A percentile compares a stretch with the other conserved stretches of the same genome.
Evolutionary conservation across 2,113 vertebrate genomes (phyloP).

Genomic region (Nerophis lumbriciformis): DNA sequence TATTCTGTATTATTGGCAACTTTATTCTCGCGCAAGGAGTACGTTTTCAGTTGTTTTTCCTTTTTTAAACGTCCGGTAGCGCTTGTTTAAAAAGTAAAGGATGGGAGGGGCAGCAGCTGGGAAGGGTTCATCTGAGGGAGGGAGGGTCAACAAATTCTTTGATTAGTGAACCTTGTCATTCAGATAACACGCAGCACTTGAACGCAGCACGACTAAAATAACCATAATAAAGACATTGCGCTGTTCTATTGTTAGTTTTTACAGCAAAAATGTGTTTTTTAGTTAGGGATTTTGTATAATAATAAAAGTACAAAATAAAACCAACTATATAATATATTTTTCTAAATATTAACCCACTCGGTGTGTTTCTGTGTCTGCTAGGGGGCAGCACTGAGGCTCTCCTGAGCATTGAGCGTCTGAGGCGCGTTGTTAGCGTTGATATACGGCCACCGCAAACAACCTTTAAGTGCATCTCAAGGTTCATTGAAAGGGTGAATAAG

Average conservation of each 20-base stretch:
- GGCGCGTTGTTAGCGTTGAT: constrained; percentile 42
- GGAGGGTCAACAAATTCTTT: constrained; percentile 66
- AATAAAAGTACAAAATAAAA: no score
- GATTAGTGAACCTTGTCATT: constrained; percentile 71
- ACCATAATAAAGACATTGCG: no score
- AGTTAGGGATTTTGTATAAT: no score
- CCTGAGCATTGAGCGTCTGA: constrained; percentile 1
- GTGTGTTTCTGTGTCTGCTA: constrained; percentile 24
- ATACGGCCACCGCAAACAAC: constrained; percentile 48
- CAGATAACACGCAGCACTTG: constrained; percentile 35
- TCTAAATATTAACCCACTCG: no score
- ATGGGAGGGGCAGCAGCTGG: constrained; percentile 22
- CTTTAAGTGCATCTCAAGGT: constrained; percentile 59
- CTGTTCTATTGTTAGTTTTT: no score
- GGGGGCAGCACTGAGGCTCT: constrained; percentile 37
- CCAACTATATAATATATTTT: no score
- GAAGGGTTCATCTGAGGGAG: constrained; percentile 42
- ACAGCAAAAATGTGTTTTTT: no score
- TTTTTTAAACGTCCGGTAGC: no score
- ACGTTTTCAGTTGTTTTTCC: no score
- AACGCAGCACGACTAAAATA: not conserved
- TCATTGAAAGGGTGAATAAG: constrained; percentile 50
- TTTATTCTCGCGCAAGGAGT: no score
- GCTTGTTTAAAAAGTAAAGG: not conserved
- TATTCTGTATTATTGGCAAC: no score